These are phyloP conservation scores for Pseudomyrmex gracilis DNA, from an alignment of 1,140 invertebrate genomes.

Conservation along the genomic window DNA sequence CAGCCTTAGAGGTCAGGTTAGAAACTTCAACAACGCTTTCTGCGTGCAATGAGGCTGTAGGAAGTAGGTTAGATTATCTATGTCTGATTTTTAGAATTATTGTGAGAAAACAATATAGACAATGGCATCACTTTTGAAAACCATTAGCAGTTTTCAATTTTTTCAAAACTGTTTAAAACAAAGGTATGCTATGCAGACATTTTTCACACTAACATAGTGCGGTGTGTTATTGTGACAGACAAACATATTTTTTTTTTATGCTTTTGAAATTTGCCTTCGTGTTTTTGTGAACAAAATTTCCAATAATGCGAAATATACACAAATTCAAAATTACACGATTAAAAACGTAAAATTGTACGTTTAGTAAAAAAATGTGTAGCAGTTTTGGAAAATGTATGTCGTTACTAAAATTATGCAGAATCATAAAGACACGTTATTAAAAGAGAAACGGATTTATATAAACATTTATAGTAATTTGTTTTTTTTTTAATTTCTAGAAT, in stretches of 20 bases:
- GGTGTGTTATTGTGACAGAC: no score
- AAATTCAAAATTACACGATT: no score
- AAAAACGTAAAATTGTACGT: no score
- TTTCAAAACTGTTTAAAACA: slow-evolving; percentile 74
- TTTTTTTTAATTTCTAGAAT: slow-evolving; percentile 61
- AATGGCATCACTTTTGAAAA: slow-evolving; percentile 77
- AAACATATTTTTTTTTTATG: no score
- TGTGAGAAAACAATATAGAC: slow-evolving; percentile 17
- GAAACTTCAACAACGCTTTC: no score
- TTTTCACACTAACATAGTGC: neutral
- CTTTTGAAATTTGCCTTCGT: no score
- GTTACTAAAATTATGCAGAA: no score
- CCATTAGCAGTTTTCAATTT: slow-evolving; percentile 63
- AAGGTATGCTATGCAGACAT: slow-evolving; percentile 66
- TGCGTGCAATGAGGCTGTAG: no score
- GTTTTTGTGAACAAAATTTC: no score
- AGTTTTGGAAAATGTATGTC: no score
- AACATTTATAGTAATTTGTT: slow-evolving; percentile 22
- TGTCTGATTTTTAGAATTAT: neutral
- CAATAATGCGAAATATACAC: no score
- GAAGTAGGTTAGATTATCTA: neutral
- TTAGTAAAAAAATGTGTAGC: neutral
- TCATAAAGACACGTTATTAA: neutral
- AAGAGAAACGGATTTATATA: neutral
- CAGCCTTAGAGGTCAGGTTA: no score